phyloP scores from a whole-genome alignment of 2,797 vertebrate species.

The Tenualosa thibaudeaui region DNA sequence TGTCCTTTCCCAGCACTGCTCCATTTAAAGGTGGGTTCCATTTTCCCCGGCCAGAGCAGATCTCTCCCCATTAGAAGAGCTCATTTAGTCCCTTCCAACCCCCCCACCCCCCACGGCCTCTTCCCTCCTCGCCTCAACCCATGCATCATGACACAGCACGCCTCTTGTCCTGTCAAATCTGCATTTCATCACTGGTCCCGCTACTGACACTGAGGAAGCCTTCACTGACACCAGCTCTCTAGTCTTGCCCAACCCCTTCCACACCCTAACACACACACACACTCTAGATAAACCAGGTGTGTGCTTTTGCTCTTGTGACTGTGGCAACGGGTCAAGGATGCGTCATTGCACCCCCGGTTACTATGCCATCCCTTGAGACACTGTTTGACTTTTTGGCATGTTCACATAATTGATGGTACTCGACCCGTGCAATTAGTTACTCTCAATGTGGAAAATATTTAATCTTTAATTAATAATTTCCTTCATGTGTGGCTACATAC shows the following conservation, averaged over 20 bases:
- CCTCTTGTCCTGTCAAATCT: constrained; percentile 23
- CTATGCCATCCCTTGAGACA: neutral
- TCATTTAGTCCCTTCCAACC: constrained; percentile 11
- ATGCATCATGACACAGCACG: constrained; percentile 23
- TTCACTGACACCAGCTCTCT: constrained; percentile 16
- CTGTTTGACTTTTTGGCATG: constrained; percentile 20
- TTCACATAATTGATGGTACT: constrained; percentile 33
- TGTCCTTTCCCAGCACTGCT: neutral
- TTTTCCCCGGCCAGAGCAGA: constrained; percentile 19
- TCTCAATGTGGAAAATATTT: constrained; percentile 30
- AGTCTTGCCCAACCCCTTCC: neutral
- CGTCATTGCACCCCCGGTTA: constrained; percentile 15
- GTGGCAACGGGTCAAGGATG: constrained; percentile 39
- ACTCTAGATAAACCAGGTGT: constrained; percentile 31
- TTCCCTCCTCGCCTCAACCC: neutral
- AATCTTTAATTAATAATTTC: constrained; percentile 29
- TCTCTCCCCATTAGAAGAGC: constrained; percentile 21
- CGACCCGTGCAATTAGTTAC: constrained; percentile 26
- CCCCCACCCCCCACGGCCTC: neutral
- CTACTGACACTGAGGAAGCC: neutral
- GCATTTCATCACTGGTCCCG: constrained; percentile 27
- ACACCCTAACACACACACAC: neutral
- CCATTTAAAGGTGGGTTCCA: constrained; percentile 15
- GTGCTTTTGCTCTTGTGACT: constrained; percentile 29
- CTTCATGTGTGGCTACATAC: neutral